Base-by-base conservation (phyloP, 2,797 vertebrate genomes). In the Australoheros facetus region DNA sequence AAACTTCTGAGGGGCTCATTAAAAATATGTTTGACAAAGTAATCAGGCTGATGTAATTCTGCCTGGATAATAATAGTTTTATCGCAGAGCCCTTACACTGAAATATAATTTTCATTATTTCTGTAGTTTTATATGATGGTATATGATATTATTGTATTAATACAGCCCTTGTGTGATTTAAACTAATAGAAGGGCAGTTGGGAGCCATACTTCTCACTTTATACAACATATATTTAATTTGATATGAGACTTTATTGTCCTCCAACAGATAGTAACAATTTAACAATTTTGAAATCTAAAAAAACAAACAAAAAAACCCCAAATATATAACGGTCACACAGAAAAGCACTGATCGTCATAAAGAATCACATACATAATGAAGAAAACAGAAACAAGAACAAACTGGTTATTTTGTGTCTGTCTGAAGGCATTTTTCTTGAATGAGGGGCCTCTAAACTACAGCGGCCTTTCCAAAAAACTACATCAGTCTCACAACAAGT, bases 1-100 rank as follows among this genome's bases (percentile, higher is more conserved):
- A 56, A 3, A 59, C 87, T 93, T 92, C 95, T 80, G 28, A 71
- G 93, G 94, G 64, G 1, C 89, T 93, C 91, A 94, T 94, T 95
- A 94, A 90, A 91, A 71, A 53, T 72, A 23, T 89, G 79, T 90
- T 92, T 91, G 86, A 83, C 73, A 82, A 57, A 72, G 71, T 71
- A 81, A 83, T 73, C 77, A 79, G 4, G 62, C 75, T 90, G 86
- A 90, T 87, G 90, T 81, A 88, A 94, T 66, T 71, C 54, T 71
- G 64, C 7, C n/a, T 60, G 17, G 37, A 37, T 66, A n/a, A 62
- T 53, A 53, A 72, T 42, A 55, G 14, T 56, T 74, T 26, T n/a
- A 19, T 17, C 3, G 5, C 17, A 23, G 9, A 72, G 14, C 12
- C 6, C 28, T 30, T 12, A 42, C 19, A 10, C 17, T 48, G 17